Evolutionary conservation across 92 coral and sea anemone species (phyloP).

Genomic region (Hydrozoanthus gracilis): DNA sequence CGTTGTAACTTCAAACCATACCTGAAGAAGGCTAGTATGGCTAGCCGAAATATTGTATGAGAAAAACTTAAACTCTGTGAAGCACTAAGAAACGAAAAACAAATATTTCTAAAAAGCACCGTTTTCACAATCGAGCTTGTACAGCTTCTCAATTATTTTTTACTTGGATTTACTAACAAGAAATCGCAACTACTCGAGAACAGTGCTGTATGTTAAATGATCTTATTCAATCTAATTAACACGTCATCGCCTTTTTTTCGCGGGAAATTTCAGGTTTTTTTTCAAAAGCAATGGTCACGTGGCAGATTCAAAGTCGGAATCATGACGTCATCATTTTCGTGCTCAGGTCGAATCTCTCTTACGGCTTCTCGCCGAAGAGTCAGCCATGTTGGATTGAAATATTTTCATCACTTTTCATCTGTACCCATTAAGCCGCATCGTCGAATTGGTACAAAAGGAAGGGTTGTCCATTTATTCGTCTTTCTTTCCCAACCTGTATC

Average conservation of each 20-base stretch:
- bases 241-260: constrained; percentile 63
- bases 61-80: too few relatives aligned
- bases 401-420: constrained; percentile 87
- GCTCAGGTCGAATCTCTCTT: constrained; percentile 83
- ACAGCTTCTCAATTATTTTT: neutral
- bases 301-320: constrained; percentile 69
- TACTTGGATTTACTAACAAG: neutral
- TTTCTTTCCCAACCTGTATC: constrained; percentile 42
- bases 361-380: constrained; percentile 97
- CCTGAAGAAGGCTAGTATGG: too few relatives aligned
- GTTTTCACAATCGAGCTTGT: neutral
- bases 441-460: constrained; percentile 48
- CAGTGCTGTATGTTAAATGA: too few relatives aligned
- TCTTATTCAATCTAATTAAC: too few relatives aligned
- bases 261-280: constrained; percentile 81
- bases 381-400: constrained; percentile 92
- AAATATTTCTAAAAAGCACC: neutral
- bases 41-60: too few relatives aligned
- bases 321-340: constrained; percentile 90
- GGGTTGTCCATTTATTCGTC: constrained; percentile 54
- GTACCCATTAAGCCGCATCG: constrained; percentile 76
- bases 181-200: too few relatives aligned
- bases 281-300: constrained; percentile 77
- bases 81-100: neutral
- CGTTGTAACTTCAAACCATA: too few relatives aligned